Conservation (phyloP, 2,888 invertebrate genomes). For the Beris chalybata region DNA sequence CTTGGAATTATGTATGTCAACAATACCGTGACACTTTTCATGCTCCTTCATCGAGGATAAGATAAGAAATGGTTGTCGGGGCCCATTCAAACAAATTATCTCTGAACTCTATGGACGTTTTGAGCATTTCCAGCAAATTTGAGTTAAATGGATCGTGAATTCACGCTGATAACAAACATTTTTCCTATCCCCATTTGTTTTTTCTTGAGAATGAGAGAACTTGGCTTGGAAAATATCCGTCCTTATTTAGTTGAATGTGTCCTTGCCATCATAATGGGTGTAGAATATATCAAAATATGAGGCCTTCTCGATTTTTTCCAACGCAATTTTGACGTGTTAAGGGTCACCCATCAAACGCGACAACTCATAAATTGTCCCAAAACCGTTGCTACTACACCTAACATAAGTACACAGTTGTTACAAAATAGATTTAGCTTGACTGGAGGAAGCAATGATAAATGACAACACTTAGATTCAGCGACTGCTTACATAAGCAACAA, state of each 20-base stretch:
- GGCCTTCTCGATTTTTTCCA: not conserved
- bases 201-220: too few relatives aligned
- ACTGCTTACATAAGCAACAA: constrained; percentile 28
- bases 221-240: too few relatives aligned
- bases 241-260: too few relatives aligned
- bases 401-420: not conserved
- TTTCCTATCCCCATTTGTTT: not conserved
- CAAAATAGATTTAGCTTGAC: constrained; percentile 3
- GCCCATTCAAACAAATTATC: constrained; percentile 12
- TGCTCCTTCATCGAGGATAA: too few relatives aligned
- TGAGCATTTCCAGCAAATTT: not conserved
- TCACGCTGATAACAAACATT: constrained; percentile 4
- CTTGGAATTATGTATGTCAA: too few relatives aligned
- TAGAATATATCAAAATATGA: too few relatives aligned
- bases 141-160: constrained; percentile 17
- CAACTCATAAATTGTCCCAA: not conserved
- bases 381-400: not conserved
- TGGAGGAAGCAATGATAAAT: constrained; percentile 19
- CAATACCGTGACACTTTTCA: too few relatives aligned
- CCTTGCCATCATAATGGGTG: too few relatives aligned
- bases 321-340: too few relatives aligned
- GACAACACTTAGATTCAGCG: constrained; percentile 14
- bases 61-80: too few relatives aligned
- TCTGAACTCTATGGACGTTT: not conserved
- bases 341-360: too few relatives aligned